A percentile compares a stretch with the other conserved stretches of the same genome.
Conservation (phyloP, 2,113 vertebrate genomes). For the Nothoprocta perdicaria region DNA sequence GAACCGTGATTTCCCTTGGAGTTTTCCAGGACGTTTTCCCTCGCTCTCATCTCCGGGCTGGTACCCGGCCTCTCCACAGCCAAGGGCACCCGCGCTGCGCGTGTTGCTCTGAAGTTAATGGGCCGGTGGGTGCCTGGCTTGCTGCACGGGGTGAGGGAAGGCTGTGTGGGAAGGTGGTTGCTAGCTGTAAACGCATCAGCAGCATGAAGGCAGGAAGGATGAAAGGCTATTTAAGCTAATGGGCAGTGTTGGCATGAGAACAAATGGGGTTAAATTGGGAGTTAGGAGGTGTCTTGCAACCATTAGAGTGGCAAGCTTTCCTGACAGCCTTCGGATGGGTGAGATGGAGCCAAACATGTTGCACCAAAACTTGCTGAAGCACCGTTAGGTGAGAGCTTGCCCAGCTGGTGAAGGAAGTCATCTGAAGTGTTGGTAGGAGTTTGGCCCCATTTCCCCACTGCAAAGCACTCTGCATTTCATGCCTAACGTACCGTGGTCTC, state of each 20-base stretch:
- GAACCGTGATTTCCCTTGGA: background rate
- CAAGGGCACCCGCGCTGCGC: rapidly evolving
- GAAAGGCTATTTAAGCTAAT: conserved; percentile 29
- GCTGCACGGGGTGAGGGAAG: background rate
- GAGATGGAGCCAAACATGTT: background rate
- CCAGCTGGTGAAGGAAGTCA: background rate
- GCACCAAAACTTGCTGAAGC: rapidly evolving
- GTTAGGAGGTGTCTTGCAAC: background rate
- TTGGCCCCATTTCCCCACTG: conserved; percentile 3
- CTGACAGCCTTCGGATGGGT: background rate
- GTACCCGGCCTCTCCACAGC: background rate
- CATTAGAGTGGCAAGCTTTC: background rate
- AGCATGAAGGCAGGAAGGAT: conserved; percentile 36
- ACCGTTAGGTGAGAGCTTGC: background rate
- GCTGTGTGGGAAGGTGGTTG: background rate
- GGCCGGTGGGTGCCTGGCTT: background rate
- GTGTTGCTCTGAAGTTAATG: background rate
- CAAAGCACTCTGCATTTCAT: background rate
- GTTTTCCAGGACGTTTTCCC: background rate
- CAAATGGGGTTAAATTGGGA: conserved; percentile 37
- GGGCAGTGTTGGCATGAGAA: background rate
- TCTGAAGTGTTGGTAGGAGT: background rate
- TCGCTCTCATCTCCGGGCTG: background rate
- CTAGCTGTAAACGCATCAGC: conserved; percentile 58
- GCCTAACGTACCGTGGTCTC: background rate